phyloP scores from a whole-genome alignment of 2,113 vertebrate genomes.

The Neolamprologus fasciatus region DNA sequence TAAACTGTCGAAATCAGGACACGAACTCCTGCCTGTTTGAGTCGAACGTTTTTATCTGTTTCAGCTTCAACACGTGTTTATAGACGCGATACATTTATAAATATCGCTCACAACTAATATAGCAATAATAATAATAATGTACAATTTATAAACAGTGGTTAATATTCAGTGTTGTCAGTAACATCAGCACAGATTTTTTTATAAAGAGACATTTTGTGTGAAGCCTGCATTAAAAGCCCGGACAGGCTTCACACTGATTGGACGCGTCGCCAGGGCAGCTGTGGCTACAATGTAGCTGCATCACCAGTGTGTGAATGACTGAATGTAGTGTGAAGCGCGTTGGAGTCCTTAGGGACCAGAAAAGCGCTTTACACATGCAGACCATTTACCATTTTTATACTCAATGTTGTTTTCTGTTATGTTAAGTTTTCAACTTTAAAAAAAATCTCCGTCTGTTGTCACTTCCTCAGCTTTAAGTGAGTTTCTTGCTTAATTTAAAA shows the following conservation, averaged over 20 bases:
- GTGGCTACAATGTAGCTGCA: no score
- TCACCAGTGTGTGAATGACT: fast-evolving
- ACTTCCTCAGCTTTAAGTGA: neutral
- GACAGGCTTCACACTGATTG: neutral
- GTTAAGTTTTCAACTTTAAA: fast-evolving
- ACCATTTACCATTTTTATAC: fast-evolving
- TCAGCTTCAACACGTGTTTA: fast-evolving
- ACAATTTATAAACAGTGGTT: neutral
- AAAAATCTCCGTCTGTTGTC: neutral
- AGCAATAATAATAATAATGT: neutral
- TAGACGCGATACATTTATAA: fast-evolving
- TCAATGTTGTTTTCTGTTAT: neutral
- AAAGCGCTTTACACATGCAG: fast-evolving
- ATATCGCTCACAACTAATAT: fast-evolving
- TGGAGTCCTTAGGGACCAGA: no score
- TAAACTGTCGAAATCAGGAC: neutral
- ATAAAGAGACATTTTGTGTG: neutral
- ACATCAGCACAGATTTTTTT: neutral
- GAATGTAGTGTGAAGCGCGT: fast-evolving
- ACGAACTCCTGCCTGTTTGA: neutral
- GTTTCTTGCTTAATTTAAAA: neutral
- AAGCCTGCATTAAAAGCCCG: fast-evolving
- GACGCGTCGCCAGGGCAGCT: fast-evolving
- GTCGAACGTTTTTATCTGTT: fast-evolving
- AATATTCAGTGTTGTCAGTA: neutral